Evolutionary conservation across 2,797 vertebrate genomes (phyloP).

Genomic region (Hippoglossus hippoglossus): DNA sequence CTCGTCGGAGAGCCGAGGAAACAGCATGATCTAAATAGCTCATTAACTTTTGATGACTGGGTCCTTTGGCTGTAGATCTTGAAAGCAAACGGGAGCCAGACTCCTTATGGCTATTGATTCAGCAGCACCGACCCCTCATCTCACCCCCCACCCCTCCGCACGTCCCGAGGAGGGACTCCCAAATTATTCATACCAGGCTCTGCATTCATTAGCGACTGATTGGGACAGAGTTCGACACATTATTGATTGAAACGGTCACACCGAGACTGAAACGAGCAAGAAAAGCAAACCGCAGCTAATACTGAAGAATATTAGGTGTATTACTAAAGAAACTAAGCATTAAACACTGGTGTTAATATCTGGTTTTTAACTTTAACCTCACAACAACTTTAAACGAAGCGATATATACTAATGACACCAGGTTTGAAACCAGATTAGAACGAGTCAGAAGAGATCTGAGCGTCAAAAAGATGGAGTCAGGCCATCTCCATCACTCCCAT

Average conservation of each 20-base stretch:
- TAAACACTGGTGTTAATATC: too few species aligned
- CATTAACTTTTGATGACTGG: slow-evolving; percentile 85
- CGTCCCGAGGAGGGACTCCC: slow-evolving; percentile 59
- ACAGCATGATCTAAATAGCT: slow-evolving; percentile 82
- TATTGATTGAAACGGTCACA: slow-evolving; percentile 10
- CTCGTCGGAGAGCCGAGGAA: slow-evolving; percentile 72
- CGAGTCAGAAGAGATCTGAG: too few species aligned
- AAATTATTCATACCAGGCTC: slow-evolving; percentile 78
- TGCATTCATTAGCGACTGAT: slow-evolving; percentile 67
- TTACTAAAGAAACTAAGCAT: too few species aligned
- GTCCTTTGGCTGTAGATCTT: slow-evolving; percentile 81
- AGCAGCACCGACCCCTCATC: slow-evolving; percentile 41
- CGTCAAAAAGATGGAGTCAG: too few species aligned
- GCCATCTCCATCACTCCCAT: too few species aligned
- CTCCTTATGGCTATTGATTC: slow-evolving; percentile 82
- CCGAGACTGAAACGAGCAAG: slow-evolving; percentile 26
- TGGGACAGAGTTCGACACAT: slow-evolving; percentile 52
- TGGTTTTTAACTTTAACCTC: too few species aligned
- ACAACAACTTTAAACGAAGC: neutral
- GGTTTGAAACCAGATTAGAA: too few species aligned
- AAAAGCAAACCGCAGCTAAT: neutral
- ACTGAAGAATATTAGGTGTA: neutral
- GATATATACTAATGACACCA: neutral
- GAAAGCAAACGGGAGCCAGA: slow-evolving; percentile 80
- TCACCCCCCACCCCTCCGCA: slow-evolving; percentile 16